Evolutionary conservation across 23 tunicate genomes (phyloP).

Genomic region (Halocynthia roretzi): DNA sequence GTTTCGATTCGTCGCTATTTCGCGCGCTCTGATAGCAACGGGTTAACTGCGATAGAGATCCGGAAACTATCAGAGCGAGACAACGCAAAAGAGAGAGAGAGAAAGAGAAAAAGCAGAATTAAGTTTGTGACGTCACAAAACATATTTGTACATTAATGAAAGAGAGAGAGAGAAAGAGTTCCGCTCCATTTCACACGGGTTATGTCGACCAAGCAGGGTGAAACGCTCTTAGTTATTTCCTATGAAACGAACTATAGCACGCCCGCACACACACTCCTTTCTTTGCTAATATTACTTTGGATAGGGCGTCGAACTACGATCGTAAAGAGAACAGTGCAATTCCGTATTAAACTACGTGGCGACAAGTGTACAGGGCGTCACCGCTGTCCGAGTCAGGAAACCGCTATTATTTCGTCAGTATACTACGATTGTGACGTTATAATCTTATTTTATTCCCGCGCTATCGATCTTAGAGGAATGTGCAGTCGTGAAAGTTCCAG

Average conservation of each 20-base stretch:
- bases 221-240: slow-evolving; percentile 2
- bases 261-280: slow-evolving; percentile 14
- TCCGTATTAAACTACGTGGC: slow-evolving; percentile 6
- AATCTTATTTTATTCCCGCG: too few relatives aligned
- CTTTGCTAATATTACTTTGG: too few relatives aligned
- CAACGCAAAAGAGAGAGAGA: too few relatives aligned
- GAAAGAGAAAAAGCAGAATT: too few relatives aligned
- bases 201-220: slow-evolving; percentile 10
- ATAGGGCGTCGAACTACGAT: slow-evolving; percentile 1
- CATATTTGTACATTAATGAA: background rate
- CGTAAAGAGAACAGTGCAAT: background rate
- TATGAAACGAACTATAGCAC: background rate
- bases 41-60: background rate
- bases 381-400: background rate
- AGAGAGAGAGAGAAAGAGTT: slow-evolving; percentile 7
- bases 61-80: background rate
- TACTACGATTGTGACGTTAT: too few relatives aligned
- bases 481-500: too few relatives aligned
- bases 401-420: too few relatives aligned
- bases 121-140: slow-evolving; percentile 3
- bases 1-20: too few relatives aligned
- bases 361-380: slow-evolving; percentile 6
- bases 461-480: too few relatives aligned
- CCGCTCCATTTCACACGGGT: slow-evolving; percentile 23
- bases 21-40: too few relatives aligned